phyloP scores from a whole-genome alignment of 2,113 vertebrate genomes.

The Notechis scutatus region DNA sequence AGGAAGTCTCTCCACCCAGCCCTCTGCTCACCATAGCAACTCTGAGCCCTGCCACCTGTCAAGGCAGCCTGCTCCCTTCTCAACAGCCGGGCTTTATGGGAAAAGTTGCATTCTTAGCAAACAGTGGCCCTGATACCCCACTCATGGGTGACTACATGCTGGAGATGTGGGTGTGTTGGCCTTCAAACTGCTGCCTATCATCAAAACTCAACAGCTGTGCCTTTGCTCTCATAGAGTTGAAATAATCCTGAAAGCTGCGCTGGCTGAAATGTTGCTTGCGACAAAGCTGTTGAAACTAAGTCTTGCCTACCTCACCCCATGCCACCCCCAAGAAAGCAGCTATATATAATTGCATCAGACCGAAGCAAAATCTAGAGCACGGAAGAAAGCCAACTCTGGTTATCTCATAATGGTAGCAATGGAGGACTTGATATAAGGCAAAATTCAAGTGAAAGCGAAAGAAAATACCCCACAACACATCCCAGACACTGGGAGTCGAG shows the following conservation, averaged over 20 bases:
- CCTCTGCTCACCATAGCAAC: constrained; percentile 10
- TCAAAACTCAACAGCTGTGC: neutral
- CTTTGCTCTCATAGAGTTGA: neutral
- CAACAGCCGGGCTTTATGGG: neutral
- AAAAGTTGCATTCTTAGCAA: neutral
- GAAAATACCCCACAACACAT: neutral
- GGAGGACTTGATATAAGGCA: neutral
- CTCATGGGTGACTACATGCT: neutral
- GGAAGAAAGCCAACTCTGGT: neutral
- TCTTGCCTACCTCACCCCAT: neutral
- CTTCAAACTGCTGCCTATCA: neutral
- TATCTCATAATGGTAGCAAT: neutral
- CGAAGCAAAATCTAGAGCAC: neutral
- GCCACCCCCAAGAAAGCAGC: neutral
- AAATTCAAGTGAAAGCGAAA: neutral
- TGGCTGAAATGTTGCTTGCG: neutral
- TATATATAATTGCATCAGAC: neutral
- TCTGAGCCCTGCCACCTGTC: constrained; percentile 13
- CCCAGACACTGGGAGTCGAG: neutral
- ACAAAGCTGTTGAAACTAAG: neutral
- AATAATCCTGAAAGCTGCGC: neutral
- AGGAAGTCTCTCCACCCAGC: constrained; percentile 19
- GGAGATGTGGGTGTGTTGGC: neutral
- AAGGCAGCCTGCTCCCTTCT: neutral
- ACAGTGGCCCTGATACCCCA: neutral